Evolutionary conservation across 2,113 vertebrate genomes (phyloP).

Genomic region (Psittacara wagleri): DNA sequence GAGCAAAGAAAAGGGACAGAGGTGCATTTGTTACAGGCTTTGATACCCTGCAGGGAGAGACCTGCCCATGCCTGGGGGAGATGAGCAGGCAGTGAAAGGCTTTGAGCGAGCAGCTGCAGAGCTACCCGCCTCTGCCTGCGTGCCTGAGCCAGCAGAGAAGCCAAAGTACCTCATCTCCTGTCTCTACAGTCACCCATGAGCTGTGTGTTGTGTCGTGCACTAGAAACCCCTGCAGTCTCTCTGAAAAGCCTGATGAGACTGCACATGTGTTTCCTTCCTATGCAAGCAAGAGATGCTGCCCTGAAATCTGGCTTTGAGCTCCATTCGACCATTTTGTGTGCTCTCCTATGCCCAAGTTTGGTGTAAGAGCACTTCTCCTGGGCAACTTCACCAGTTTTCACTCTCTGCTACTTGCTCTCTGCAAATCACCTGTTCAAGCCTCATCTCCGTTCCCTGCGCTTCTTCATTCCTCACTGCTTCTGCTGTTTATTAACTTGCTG

Average conservation of each 20-base stretch:
- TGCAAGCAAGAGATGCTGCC: not conserved
- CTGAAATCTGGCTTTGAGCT: not conserved
- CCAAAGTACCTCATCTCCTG: not conserved
- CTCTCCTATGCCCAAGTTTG: not conserved
- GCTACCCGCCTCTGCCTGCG: not conserved
- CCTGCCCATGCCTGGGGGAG: not conserved
- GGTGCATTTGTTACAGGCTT: not conserved
- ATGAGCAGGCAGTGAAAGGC: not conserved
- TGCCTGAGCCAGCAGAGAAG: not conserved
- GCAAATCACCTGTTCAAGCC: not conserved
- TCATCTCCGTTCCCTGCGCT: not conserved
- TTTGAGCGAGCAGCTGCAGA: not conserved
- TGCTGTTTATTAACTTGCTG: conserved; percentile 32
- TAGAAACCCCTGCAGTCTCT: not conserved
- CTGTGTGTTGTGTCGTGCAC: accelerated
- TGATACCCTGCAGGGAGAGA: not conserved
- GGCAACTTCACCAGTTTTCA: not conserved
- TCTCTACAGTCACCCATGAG: not conserved
- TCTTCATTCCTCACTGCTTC: not conserved
- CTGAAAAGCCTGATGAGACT: not conserved
- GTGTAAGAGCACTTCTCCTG: not conserved
- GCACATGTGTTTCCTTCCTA: not conserved
- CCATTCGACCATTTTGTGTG: not conserved
- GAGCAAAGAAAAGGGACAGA: not conserved
- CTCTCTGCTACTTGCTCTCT: not conserved